Evolutionary conservation across 2,888 invertebrate genomes (phyloP).

Genomic region (Aporophyla lueneburgensis): DNA sequence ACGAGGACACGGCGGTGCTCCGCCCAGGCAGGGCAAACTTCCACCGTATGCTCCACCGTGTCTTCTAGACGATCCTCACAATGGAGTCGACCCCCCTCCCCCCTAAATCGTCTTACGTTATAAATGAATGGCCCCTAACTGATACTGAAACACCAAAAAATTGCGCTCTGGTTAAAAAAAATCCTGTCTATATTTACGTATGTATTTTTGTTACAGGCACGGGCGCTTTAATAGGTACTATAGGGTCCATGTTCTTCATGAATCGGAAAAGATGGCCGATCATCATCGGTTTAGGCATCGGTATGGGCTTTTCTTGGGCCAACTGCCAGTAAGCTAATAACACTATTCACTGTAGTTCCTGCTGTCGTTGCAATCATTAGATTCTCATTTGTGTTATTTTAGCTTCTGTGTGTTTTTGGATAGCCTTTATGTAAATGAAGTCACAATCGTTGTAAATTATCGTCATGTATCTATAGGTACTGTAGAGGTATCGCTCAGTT

Average conservation of each 20-base stretch:
- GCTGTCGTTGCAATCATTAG: slow-evolving; percentile 12
- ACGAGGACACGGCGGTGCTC: no score
- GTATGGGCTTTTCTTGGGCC: slow-evolving; percentile 35
- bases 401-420: neutral
- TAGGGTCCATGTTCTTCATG: slow-evolving; percentile 34
- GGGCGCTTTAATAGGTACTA: slow-evolving; percentile 37
- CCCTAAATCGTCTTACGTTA: no score
- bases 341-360: slow-evolving; percentile 3
- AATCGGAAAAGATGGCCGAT: slow-evolving; percentile 40
- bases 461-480: neutral
- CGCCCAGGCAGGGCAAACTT: no score
- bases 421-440: neutral
- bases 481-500: neutral
- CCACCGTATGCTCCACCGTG: no score
- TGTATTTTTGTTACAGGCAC: slow-evolving; percentile 31
- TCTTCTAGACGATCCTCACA: no score
- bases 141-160: no score
- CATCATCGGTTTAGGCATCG: slow-evolving; percentile 27
- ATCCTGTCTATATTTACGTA: neutral
- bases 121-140: no score
- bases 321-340: slow-evolving; percentile 39
- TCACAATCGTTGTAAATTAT: neutral
- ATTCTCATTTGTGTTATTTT: slow-evolving; percentile 1
- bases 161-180: no score
- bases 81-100: no score